A percentile compares a stretch with the other conserved stretches of the same genome.
Evolutionary conservation across 2,113 vertebrate species (phyloP).

Genomic region (Taxidea taxus): DNA sequence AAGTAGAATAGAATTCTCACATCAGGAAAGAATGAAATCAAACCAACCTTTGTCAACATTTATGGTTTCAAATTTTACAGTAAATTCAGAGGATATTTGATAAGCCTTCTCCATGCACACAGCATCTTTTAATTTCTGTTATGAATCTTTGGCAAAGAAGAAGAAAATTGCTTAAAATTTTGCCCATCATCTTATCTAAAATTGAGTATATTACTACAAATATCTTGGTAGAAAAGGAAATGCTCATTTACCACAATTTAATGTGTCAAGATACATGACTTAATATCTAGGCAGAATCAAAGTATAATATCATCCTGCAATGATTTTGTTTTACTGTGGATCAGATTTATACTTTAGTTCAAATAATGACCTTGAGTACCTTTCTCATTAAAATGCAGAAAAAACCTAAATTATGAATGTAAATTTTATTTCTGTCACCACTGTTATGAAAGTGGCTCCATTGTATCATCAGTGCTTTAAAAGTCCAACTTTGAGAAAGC

Average conservation of each 20-base stretch:
- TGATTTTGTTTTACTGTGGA: constrained; percentile 34
- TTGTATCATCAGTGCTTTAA: not conserved
- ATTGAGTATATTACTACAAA: constrained; percentile 25
- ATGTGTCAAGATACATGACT: constrained; percentile 21
- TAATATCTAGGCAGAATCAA: constrained; percentile 42
- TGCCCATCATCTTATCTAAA: constrained; percentile 10
- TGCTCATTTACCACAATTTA: constrained; percentile 47
- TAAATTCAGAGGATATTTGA: constrained; percentile 16
- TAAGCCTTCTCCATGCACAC: not conserved
- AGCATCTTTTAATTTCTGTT: not conserved
- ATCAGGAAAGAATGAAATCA: constrained; percentile 7
- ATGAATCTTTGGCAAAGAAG: constrained; percentile 41
- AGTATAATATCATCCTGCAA: not conserved
- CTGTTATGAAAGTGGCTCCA: not conserved
- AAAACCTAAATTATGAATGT: not conserved
- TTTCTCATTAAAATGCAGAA: constrained; percentile 30
- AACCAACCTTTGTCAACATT: not conserved
- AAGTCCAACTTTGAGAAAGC: constrained; percentile 35
- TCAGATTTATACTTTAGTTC: constrained; percentile 26
- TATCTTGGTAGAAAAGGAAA: constrained; percentile 45
- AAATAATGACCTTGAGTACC: constrained; percentile 31
- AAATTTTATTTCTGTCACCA: not conserved
- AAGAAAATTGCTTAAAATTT: constrained; percentile 3
- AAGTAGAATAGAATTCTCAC: constrained; percentile 26
- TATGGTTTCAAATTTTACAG: not conserved